Percentiles rank a stretch among this genome's conserved stretches.
phyloP scores from a whole-genome alignment of 2,113 vertebrate species.

The Orcinus orca region DNA sequence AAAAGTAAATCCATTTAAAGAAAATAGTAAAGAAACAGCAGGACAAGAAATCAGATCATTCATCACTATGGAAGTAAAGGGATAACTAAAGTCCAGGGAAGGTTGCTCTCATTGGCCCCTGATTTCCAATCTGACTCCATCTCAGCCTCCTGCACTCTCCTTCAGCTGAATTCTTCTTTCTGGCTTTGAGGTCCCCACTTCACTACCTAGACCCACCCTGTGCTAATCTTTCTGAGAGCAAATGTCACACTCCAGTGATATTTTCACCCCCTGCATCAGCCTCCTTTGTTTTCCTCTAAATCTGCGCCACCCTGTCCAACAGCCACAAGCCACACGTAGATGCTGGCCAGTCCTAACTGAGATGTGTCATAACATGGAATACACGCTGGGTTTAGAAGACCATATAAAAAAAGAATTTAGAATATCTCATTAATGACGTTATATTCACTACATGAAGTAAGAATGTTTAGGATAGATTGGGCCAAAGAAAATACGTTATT shows the following conservation, averaged over 20 bases:
- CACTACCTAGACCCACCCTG: background rate
- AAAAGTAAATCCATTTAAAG: background rate
- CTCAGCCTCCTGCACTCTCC: background rate
- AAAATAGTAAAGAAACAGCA: background rate
- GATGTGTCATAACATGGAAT: background rate
- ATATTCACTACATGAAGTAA: background rate
- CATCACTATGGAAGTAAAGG: no score
- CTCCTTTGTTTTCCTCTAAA: background rate
- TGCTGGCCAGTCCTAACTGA: background rate
- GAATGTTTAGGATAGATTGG: background rate
- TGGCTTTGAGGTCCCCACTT: background rate
- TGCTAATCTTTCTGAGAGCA: background rate
- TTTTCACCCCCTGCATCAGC: background rate
- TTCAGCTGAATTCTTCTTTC: background rate
- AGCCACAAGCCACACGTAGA: background rate
- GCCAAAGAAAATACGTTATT: background rate
- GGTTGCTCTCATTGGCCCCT: accelerated
- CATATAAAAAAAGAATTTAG: background rate
- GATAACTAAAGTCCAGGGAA: background rate
- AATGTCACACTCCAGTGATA: background rate
- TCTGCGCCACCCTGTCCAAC: background rate
- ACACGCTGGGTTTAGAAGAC: background rate
- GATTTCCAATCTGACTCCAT: background rate
- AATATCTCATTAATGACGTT: background rate
- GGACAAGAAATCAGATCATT: background rate